Conservation (phyloP, 2,797 vertebrate species). For the Fratercula arctica region DNA sequence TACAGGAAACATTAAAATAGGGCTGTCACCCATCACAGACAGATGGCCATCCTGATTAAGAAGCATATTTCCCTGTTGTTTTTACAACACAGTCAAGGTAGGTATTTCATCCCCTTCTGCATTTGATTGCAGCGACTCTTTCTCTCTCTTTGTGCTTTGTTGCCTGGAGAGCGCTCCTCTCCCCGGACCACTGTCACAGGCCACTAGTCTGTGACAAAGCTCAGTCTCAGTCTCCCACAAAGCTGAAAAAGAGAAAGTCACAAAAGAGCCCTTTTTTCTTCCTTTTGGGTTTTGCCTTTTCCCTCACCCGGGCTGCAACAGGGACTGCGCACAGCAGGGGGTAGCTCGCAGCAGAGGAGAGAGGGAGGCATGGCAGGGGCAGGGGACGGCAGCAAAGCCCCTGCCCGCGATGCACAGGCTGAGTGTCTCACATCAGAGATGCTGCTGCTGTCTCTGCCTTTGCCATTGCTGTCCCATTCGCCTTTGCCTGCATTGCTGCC, state of each 20-base stretch:
- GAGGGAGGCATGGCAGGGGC: not conserved
- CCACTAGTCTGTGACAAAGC: constrained; percentile 64
- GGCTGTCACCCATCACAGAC: not conserved
- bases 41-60: constrained; percentile 10
- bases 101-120: not conserved
- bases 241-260: constrained; percentile 50
- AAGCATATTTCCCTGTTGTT: not conserved
- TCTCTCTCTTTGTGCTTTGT: constrained; percentile 41
- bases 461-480: not conserved
- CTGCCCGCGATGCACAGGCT: accelerated
- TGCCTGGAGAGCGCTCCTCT: constrained; percentile 55
- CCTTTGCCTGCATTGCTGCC: not conserved
- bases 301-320: not conserved
- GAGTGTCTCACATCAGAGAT: not conserved
- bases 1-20: not conserved
- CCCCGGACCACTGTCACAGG: constrained; percentile 53
- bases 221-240: constrained; percentile 59
- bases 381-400: not conserved
- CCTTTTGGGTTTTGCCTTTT: constrained; percentile 17
- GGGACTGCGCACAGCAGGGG: not conserved
- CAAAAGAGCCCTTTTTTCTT: constrained; percentile 32
- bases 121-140: not conserved
- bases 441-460: not conserved
- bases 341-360: not conserved
- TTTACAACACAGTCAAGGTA: not conserved